These are phyloP conservation scores for Ctenodactylus gundi DNA, from an alignment of 2,113 vertebrate species.

Conservation along the genomic window DNA sequence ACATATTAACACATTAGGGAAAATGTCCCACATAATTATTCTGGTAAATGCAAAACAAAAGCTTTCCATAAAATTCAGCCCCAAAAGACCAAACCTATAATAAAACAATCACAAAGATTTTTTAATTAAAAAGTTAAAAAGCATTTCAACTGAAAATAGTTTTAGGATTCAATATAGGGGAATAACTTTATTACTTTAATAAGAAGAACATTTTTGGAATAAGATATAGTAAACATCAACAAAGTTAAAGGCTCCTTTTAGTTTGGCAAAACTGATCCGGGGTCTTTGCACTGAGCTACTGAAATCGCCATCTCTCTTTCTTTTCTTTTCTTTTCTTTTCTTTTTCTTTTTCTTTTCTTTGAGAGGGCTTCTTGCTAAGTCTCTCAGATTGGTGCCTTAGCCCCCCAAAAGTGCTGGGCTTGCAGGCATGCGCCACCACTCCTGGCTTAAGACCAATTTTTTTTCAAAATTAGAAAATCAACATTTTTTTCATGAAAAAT, in stretches of 20 bases:
- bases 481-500: neutral
- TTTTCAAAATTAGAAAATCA: too few species aligned
- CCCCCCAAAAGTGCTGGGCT: too few species aligned
- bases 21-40: neutral
- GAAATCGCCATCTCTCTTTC: too few species aligned
- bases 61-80: neutral
- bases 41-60: neutral
- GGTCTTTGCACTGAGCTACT: too few species aligned
- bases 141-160: neutral
- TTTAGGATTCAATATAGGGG: neutral
- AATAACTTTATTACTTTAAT: neutral
- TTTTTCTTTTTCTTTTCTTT: too few species aligned
- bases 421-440: too few species aligned
- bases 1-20: neutral
- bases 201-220: constrained; percentile 9
- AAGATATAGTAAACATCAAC: neutral
- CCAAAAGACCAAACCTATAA: neutral
- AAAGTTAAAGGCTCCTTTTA: neutral
- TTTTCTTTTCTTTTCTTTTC: too few species aligned
- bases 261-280: too few species aligned
- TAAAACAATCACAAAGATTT: neutral
- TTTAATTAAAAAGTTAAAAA: neutral
- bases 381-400: too few species aligned
- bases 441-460: too few species aligned
- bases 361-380: too few species aligned